A percentile compares a stretch with the other conserved stretches of the same genome.
Conservation (phyloP, 1,140 invertebrate genomes). For the Micrasema minimum region DNA sequence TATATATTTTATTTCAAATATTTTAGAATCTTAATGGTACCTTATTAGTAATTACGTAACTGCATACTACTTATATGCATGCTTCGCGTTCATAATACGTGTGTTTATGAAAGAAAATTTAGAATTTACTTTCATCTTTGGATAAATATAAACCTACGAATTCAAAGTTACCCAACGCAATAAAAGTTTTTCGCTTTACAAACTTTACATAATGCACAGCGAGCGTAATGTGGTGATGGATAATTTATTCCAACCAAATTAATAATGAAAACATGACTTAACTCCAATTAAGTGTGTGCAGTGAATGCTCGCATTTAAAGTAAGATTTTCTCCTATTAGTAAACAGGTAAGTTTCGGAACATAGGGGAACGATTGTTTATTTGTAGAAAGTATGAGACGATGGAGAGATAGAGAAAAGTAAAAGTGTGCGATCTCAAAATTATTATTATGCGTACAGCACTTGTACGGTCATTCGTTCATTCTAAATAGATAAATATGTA, state of each 20-base stretch:
- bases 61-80: too few relatives aligned
- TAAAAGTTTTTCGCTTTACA: neutral
- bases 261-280: neutral
- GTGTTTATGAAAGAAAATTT: too few relatives aligned
- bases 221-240: slow-evolving; percentile 18
- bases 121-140: too few relatives aligned
- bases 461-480: neutral
- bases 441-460: neutral
- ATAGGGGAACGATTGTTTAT: slow-evolving; percentile 25
- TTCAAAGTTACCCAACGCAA: slow-evolving; percentile 12
- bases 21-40: too few relatives aligned
- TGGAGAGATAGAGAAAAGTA: slow-evolving; percentile 11
- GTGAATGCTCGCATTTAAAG: slow-evolving; percentile 12
- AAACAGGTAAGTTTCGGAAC: slow-evolving; percentile 10
- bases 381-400: slow-evolving; percentile 23
- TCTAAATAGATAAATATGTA: neutral
- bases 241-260: slow-evolving; percentile 19
- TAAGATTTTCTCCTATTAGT: slow-evolving; percentile 20
- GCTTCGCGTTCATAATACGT: too few relatives aligned
- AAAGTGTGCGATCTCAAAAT: slow-evolving; percentile 27
- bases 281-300: slow-evolving; percentile 4
- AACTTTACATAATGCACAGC: neutral
- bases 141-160: neutral
- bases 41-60: too few relatives aligned
- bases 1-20: too few relatives aligned